Conservation (phyloP, 2,113 vertebrate species). For the Romanogobio albipinnatus region DNA sequence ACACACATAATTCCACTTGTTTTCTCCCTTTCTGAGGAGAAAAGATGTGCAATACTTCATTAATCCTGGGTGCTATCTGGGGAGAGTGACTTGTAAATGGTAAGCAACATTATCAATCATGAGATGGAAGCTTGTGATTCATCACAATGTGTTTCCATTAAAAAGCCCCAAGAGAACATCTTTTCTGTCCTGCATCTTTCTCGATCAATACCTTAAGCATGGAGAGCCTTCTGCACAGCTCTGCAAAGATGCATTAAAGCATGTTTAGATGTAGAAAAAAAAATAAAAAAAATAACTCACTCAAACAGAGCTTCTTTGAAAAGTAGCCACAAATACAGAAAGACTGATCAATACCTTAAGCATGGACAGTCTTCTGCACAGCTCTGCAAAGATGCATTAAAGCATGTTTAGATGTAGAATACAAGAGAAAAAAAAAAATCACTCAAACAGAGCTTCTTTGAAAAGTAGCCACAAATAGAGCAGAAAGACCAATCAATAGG, state of each 20-base stretch:
- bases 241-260: conserved; percentile 48
- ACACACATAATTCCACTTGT: conserved; percentile 49
- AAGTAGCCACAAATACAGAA: conserved; percentile 7
- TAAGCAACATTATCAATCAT: conserved; percentile 77
- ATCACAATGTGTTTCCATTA: conserved; percentile 78
- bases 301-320: conserved; percentile 19
- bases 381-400: conserved; percentile 50
- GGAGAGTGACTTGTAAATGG: conserved; percentile 77
- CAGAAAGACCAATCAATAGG: conserved; percentile 4
- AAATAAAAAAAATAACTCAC: background rate
- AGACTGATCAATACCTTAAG: conserved; percentile 53
- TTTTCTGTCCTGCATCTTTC: conserved; percentile 47
- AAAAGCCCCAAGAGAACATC: conserved; percentile 64
- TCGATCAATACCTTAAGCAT: conserved; percentile 56
- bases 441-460: conserved; percentile 11
- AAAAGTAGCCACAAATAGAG: conserved; percentile 11
- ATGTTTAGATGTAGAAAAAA: conserved; percentile 32
- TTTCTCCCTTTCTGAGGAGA: conserved; percentile 65
- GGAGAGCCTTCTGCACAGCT: conserved; percentile 31
- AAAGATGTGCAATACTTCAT: conserved; percentile 73
- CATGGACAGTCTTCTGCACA: conserved; percentile 36
- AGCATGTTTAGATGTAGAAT: conserved; percentile 22
- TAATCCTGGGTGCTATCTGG: conserved; percentile 71
- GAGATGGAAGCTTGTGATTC: conserved; percentile 74
- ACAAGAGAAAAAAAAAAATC: conserved; percentile 3